A percentile compares a stretch with the other conserved stretches of the same genome.
phyloP scores from a whole-genome alignment of 1,140 invertebrate genomes.

The Drosophila triauraria region DNA sequence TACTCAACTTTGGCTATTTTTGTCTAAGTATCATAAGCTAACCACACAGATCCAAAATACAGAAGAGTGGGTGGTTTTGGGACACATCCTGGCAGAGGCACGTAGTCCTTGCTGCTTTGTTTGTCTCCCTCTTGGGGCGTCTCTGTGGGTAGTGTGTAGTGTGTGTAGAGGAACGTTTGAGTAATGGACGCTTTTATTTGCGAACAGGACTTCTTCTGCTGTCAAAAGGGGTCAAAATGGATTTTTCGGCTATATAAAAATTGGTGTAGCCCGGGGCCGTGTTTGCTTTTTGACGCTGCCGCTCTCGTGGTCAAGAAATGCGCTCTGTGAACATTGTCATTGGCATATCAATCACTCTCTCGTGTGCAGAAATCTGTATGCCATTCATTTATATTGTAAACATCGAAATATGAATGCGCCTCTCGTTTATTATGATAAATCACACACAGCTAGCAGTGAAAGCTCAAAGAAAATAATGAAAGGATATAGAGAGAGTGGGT shows the following conservation, averaged over 20 bases:
- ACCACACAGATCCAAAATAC: constrained; percentile 12
- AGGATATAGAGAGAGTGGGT: neutral
- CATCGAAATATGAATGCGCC: constrained; percentile 33
- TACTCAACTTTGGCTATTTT: constrained; percentile 8
- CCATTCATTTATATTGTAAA: constrained; percentile 76
- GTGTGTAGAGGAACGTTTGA: constrained; percentile 61
- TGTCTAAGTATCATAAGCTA: neutral
- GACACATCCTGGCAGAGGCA: constrained; percentile 32
- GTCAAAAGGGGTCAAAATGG: constrained; percentile 81
- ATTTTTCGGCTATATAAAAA: constrained; percentile 59
- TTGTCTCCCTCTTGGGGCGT: constrained; percentile 25
- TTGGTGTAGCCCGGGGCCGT: constrained; percentile 15
- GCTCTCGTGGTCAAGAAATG: constrained; percentile 53
- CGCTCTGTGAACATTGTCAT: constrained; percentile 51
- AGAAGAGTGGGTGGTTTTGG: constrained; percentile 7
- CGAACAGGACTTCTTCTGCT: constrained; percentile 55
- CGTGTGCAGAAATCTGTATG: constrained; percentile 66
- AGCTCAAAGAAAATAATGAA: constrained; percentile 18
- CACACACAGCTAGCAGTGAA: constrained; percentile 19
- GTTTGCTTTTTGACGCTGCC: constrained; percentile 49
- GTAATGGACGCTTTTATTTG: constrained; percentile 84
- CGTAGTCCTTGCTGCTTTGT: constrained; percentile 50
- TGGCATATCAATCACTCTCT: constrained; percentile 73
- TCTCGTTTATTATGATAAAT: constrained; percentile 82
- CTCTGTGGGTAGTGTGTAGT: constrained; percentile 17